phyloP scores from a whole-genome alignment of 2,888 invertebrate genomes.

The Parnassius orleans region DNA sequence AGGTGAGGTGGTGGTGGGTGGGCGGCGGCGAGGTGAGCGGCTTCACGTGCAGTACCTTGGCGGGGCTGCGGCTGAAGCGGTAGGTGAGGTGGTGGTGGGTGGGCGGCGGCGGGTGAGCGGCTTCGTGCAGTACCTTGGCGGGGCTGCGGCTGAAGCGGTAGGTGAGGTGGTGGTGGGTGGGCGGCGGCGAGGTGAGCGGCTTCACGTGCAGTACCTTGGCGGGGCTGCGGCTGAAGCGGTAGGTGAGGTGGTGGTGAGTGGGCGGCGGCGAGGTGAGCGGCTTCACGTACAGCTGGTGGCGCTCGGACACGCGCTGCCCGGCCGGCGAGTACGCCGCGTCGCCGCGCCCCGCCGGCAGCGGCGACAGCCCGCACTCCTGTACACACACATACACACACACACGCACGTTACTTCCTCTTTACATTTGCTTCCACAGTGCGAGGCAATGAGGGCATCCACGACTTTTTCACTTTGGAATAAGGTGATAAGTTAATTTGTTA shows the following conservation, averaged over 20 bases:
- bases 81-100: slow-evolving; percentile 37
- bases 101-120: slow-evolving; percentile 72
- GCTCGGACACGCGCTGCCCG: slow-evolving; percentile 75
- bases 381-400: slow-evolving; percentile 3
- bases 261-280: slow-evolving; percentile 72
- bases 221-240: slow-evolving; percentile 92
- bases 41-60: slow-evolving; percentile 34
- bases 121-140: slow-evolving; percentile 83
- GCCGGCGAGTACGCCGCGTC: slow-evolving; percentile 60
- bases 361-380: slow-evolving; percentile 70
- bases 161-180: too few species aligned
- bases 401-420: neutral
- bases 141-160: too few species aligned
- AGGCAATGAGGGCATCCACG: too few species aligned
- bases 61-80: too few species aligned
- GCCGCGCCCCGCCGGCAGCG: slow-evolving; percentile 90
- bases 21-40: neutral
- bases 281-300: slow-evolving; percentile 76
- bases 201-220: slow-evolving; percentile 83
- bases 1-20: too few species aligned
- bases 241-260: slow-evolving; percentile 82
- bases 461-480: too few species aligned
- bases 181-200: slow-evolving; percentile 60
- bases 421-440: too few species aligned
- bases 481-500: too few species aligned